Percentiles rank a stretch among this genome's conserved stretches.
Evolutionary conservation across 2,888 invertebrate species (phyloP).

Genomic region (Leucozona laternaria): DNA sequence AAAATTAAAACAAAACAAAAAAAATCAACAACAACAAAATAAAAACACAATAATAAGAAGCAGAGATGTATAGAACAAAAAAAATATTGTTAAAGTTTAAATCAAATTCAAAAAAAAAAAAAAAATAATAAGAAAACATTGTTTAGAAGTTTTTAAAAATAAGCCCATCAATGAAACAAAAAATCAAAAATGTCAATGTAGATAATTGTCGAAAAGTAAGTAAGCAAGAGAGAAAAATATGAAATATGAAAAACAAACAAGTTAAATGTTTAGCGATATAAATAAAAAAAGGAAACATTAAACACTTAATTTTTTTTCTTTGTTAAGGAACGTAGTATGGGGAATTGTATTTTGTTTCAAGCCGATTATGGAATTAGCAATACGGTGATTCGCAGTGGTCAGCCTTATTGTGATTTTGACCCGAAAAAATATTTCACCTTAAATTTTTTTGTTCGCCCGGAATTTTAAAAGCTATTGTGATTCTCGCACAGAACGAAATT

Average conservation of each 20-base stretch:
- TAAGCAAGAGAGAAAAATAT: conserved; percentile 41
- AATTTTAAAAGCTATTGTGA: no score
- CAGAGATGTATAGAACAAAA: conserved; percentile 49
- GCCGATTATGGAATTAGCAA: no score
- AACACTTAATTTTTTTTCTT: conserved; percentile 31
- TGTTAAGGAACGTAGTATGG: no score
- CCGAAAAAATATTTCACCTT: no score
- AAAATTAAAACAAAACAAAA: conserved; percentile 6
- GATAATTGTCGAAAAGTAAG: conserved; percentile 67
- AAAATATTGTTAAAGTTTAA: conserved; percentile 71
- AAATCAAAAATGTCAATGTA: conserved; percentile 61
- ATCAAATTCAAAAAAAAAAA: conserved; percentile 33
- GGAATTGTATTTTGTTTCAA: no score
- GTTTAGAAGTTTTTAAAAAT: conserved; percentile 62
- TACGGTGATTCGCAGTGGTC: no score
- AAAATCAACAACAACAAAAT: conserved; percentile 4
- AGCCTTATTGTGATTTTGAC: no score
- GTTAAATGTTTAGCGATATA: conserved; percentile 73
- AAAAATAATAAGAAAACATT: conserved; percentile 31
- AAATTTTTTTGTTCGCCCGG: no score
- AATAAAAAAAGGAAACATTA: conserved; percentile 68
- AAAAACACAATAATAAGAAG: conserved; percentile 31
- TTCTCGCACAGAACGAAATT: no score
- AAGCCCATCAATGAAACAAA: conserved; percentile 58
- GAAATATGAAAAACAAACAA: conserved; percentile 49